These are phyloP conservation scores for Poecilobothrus nobilitatus DNA, from an alignment of 2,888 invertebrate genomes.

Conservation along the genomic window DNA sequence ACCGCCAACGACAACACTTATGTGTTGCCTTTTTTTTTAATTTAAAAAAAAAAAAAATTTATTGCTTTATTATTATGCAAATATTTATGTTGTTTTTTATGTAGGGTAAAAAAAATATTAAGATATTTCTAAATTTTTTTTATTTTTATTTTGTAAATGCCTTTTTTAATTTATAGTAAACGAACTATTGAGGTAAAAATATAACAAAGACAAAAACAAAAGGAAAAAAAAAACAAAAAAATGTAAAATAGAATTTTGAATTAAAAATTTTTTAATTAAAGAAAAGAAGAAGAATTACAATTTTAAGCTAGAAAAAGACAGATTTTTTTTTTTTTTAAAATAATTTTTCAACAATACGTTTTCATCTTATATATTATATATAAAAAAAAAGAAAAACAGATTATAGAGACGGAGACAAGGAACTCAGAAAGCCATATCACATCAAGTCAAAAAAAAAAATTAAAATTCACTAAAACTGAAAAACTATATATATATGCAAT, in stretches of 20 bases:
- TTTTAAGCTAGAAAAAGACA: background rate
- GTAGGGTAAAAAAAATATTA: background rate
- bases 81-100: constrained; percentile 11
- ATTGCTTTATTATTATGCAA: no score
- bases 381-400: no score
- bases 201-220: background rate
- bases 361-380: no score
- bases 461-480: no score
- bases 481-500: background rate
- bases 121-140: no score
- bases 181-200: background rate
- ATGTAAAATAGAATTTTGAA: background rate
- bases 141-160: no score
- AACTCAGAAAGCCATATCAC: background rate
- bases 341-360: no score
- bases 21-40: background rate
- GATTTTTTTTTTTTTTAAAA: background rate
- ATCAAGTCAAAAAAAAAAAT: background rate
- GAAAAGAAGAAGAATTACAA: background rate
- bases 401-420: background rate
- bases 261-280: background rate
- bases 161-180: background rate
- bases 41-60: background rate
- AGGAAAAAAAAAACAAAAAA: no score
- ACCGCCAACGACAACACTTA: constrained; percentile 12